Conservation (phyloP, 2,113 vertebrate species). For the mouse (Mus musculus) region GRCm39 chr5:48500001-48500500, state of each 20-base stretch:
- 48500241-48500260: background rate
- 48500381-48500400: background rate
- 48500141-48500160: background rate
- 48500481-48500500: background rate
- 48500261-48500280: background rate
- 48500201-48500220: background rate
- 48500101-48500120: conserved; percentile 3
- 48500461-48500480: background rate
- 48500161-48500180: background rate
- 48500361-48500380: background rate
- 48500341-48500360: background rate
- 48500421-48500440: fast-evolving
- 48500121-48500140: background rate
- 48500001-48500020: conserved; percentile 10
- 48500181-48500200: background rate
- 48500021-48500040: conserved; percentile 23
- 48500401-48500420: background rate
- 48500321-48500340: background rate
- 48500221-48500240: background rate
- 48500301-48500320: background rate
- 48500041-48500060: conserved; percentile 20
- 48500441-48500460: background rate
- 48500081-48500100: background rate
- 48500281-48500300: background rate
- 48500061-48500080: background rate